Evolutionary conservation across 2,888 invertebrate species (phyloP).

Genomic region (Pollenia griseotomentosa): DNA sequence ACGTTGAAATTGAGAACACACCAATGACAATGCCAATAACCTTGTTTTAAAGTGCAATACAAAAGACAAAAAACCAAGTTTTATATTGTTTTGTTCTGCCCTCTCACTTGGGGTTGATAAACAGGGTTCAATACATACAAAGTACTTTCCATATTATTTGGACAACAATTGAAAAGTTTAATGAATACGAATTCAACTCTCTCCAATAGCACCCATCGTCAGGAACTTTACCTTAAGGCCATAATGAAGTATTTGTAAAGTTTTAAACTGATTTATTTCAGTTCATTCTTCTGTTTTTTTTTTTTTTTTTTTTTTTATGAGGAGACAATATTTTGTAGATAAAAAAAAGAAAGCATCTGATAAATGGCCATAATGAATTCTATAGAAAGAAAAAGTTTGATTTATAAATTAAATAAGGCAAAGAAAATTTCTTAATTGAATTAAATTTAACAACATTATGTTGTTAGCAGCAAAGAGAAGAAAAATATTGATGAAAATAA

Average conservation of each 20-base stretch:
- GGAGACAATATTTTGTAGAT: slow-evolving; percentile 47
- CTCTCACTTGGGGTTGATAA: slow-evolving; percentile 39
- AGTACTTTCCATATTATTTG: slow-evolving; percentile 50
- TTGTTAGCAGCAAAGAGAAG: background rate
- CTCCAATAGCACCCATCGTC: background rate
- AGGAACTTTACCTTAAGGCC: slow-evolving; percentile 45
- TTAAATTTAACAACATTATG: slow-evolving; percentile 61
- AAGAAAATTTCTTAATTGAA: slow-evolving; percentile 63
- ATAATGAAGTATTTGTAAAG: slow-evolving; percentile 34
- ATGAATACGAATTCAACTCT: slow-evolving; percentile 47
- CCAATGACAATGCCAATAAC: slow-evolving; percentile 52
- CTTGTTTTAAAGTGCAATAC: slow-evolving; percentile 48
- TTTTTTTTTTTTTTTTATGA: background rate
- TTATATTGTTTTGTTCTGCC: slow-evolving; percentile 40
- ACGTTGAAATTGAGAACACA: background rate
- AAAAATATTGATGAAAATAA: slow-evolving; percentile 8
- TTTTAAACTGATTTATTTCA: slow-evolving; percentile 42
- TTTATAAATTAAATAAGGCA: slow-evolving; percentile 63
- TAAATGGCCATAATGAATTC: slow-evolving; percentile 51
- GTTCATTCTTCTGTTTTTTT: background rate
- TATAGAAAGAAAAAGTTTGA: slow-evolving; percentile 66
- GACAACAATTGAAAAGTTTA: slow-evolving; percentile 70
- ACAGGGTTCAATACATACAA: slow-evolving; percentile 43
- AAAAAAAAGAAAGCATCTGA: slow-evolving; percentile 31
- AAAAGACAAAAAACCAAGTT: slow-evolving; percentile 30